phyloP scores from a whole-genome alignment of 1,140 invertebrate species.

The Pristionchus pacificus region DNA sequence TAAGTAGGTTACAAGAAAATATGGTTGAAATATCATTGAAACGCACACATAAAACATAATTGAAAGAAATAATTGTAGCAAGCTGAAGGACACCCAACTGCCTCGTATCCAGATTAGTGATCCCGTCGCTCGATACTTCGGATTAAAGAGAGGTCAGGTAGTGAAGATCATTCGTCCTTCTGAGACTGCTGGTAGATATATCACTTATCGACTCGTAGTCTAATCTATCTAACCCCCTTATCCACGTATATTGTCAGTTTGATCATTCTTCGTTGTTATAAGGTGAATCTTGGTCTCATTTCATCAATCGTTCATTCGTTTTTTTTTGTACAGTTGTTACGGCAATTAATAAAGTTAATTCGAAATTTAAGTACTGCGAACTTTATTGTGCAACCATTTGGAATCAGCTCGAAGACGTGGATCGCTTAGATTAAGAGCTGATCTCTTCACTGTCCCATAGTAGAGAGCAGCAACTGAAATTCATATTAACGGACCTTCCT shows the following conservation, averaged over 20 bases:
- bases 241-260: not conserved
- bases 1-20: not conserved
- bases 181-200: conserved; percentile 95
- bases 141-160: conserved; percentile 83
- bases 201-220: conserved; percentile 86
- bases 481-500: too few species aligned
- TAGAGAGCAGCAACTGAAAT: not conserved
- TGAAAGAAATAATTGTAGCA: conserved; percentile 61
- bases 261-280: too few species aligned
- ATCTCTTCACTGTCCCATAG: not conserved
- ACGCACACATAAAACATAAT: too few species aligned
- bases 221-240: conserved; percentile 16
- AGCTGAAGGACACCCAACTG: conserved; percentile 96
- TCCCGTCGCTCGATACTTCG: conserved; percentile 95
- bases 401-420: not conserved
- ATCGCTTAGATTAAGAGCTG: not conserved
- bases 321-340: not conserved
- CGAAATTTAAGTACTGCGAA: not conserved
- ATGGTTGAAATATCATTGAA: not conserved
- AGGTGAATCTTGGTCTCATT: too few species aligned
- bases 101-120: conserved; percentile 98
- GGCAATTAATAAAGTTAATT: not conserved
- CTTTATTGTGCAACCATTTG: not conserved
- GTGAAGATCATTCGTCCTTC: conserved; percentile 95
- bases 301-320: too few species aligned